Evolutionary conservation across 2,113 vertebrate species (phyloP).

Genomic region (Physeter macrocephalus): DNA sequence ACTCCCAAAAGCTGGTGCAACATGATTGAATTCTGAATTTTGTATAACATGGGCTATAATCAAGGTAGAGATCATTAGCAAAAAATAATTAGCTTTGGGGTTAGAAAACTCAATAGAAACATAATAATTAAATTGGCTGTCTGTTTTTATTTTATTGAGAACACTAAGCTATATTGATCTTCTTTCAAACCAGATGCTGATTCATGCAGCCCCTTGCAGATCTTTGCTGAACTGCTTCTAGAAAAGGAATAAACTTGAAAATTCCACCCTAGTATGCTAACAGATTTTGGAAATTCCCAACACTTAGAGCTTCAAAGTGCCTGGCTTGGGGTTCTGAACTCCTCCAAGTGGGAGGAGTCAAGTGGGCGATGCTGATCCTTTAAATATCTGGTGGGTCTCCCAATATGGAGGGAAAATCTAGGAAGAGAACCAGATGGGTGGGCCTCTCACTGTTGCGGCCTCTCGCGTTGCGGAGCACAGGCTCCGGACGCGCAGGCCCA

Average conservation of each 20-base stretch:
- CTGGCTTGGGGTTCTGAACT: neutral
- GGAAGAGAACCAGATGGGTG: neutral
- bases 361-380: neutral
- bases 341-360: neutral
- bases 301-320: neutral
- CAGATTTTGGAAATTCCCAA: constrained; percentile 22
- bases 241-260: constrained; percentile 26
- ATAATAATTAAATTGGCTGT: constrained; percentile 62
- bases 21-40: constrained; percentile 61
- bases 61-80: constrained; percentile 57
- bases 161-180: constrained; percentile 59
- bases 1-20: constrained; percentile 23
- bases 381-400: neutral
- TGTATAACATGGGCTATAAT: constrained; percentile 45
- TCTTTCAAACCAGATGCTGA: constrained; percentile 54
- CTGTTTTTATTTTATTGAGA: constrained; percentile 62
- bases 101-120: constrained; percentile 60
- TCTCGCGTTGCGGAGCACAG: too few relatives aligned
- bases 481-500: too few relatives aligned
- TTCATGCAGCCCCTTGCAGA: constrained; percentile 35
- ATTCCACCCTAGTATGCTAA: neutral
- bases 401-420: neutral
- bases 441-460: too few relatives aligned
- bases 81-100: constrained; percentile 65
- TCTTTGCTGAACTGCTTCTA: constrained; percentile 17